Evolutionary conservation across 2,797 vertebrate species (phyloP).

Genomic region (Chromis chromis): DNA sequence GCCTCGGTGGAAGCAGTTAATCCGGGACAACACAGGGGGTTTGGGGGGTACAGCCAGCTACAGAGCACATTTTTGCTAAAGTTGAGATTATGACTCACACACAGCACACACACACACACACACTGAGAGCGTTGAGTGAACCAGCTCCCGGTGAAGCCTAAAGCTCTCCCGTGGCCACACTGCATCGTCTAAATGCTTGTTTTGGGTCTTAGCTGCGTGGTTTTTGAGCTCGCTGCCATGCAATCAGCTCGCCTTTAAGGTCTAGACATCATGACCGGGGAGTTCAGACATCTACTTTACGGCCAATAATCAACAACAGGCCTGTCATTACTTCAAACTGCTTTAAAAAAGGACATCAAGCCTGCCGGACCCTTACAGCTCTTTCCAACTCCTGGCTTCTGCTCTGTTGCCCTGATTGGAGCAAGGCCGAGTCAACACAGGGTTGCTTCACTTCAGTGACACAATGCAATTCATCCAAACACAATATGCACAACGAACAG

Average conservation of each 20-base stretch:
- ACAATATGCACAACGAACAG: neutral
- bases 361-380: neutral
- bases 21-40: constrained; percentile 4
- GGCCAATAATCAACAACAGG: neutral
- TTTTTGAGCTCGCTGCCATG: constrained; percentile 8
- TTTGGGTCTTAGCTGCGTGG: constrained; percentile 24
- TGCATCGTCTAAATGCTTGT: constrained; percentile 14
- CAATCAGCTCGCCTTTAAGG: constrained; percentile 21
- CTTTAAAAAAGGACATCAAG: neutral
- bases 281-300: constrained; percentile 3
- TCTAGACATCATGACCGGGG: constrained; percentile 12
- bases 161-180: constrained; percentile 10
- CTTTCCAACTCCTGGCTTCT: neutral
- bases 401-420: neutral
- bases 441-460: neutral
- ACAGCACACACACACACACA: neutral
- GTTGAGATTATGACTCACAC: constrained; percentile 4
- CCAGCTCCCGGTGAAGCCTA: constrained; percentile 9
- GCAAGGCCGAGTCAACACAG: neutral
- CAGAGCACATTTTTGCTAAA: neutral
- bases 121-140: neutral
- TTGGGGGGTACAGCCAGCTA: neutral
- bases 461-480: neutral
- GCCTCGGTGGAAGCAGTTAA: constrained; percentile 12
- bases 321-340: neutral